These are phyloP conservation scores for Amazona finschi DNA, from an alignment of 2,797 vertebrate species.

Conservation along the genomic window DNA sequence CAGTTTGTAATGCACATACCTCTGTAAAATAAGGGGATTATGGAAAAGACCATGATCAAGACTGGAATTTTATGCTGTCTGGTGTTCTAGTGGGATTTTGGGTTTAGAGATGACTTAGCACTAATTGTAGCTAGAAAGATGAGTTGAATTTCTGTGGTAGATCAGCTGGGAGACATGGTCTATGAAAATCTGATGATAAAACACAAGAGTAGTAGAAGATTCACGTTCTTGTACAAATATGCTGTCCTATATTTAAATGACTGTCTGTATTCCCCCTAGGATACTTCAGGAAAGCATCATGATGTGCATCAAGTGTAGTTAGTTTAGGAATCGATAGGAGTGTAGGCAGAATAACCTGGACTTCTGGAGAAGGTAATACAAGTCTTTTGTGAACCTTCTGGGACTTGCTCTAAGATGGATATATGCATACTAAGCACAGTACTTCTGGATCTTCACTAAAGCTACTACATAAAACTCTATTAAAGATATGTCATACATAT, in stretches of 20 bases:
- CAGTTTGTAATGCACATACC: background rate
- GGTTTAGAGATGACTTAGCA: background rate
- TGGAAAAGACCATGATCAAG: background rate
- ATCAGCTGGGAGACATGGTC: background rate
- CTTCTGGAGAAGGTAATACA: conserved; percentile 29
- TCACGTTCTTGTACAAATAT: background rate
- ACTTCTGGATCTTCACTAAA: background rate
- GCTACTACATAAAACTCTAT: background rate
- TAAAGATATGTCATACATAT: background rate
- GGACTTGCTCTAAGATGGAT: background rate
- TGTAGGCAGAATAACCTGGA: conserved; percentile 18
- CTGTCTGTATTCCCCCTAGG: conserved; percentile 13
- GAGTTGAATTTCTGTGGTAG: background rate
- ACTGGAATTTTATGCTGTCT: background rate
- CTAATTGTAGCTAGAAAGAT: background rate
- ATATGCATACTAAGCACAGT: background rate
- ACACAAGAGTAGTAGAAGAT: background rate
- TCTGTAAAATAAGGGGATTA: background rate
- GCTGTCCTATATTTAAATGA: background rate
- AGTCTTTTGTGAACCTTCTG: background rate
- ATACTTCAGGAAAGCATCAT: conserved; percentile 15
- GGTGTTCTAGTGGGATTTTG: background rate
- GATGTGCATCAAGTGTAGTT: conserved; percentile 15
- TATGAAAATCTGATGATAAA: background rate
- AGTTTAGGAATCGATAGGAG: background rate